These are phyloP conservation scores for Haliclystus octoradiatus DNA, from an alignment of 30 jellyfish, hydroid and myxozoan genomes.

Conservation along the genomic window DNA sequence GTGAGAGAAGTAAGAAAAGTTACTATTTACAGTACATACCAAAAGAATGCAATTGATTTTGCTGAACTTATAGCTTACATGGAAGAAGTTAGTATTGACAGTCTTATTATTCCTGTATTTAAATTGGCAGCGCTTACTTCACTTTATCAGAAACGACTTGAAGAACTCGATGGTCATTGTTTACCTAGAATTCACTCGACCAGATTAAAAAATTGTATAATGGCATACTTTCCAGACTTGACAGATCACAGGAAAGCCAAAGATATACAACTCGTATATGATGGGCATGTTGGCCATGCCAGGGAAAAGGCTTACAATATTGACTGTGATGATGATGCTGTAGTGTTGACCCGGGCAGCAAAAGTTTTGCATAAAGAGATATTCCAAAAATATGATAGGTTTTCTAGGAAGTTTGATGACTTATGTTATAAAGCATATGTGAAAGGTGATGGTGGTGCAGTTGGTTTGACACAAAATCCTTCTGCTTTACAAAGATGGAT, in stretches of 20 bases:
- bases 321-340: neutral
- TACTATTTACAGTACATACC: neutral
- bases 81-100: too few relatives aligned
- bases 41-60: neutral
- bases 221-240: conserved; percentile 11
- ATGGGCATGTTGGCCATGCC: conserved; percentile 8
- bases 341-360: neutral
- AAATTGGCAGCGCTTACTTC: conserved; percentile 16
- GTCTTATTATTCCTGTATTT: too few relatives aligned
- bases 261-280: neutral
- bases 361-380: neutral
- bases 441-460: conserved; percentile 40
- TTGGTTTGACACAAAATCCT: conserved; percentile 24
- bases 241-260: conserved; percentile 7
- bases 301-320: neutral
- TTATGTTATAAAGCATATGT: neutral
- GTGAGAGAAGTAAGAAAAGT: conserved; percentile 2
- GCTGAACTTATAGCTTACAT: neutral
- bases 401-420: neutral
- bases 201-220: conserved; percentile 13
- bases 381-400: too few relatives aligned
- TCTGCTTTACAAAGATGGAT: conserved; percentile 27
- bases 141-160: conserved; percentile 18
- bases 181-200: conserved; percentile 15
- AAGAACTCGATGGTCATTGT: conserved; percentile 10